Conservation (phyloP, 2,888 invertebrate genomes). For the Sminthurides aquaticus region DNA sequence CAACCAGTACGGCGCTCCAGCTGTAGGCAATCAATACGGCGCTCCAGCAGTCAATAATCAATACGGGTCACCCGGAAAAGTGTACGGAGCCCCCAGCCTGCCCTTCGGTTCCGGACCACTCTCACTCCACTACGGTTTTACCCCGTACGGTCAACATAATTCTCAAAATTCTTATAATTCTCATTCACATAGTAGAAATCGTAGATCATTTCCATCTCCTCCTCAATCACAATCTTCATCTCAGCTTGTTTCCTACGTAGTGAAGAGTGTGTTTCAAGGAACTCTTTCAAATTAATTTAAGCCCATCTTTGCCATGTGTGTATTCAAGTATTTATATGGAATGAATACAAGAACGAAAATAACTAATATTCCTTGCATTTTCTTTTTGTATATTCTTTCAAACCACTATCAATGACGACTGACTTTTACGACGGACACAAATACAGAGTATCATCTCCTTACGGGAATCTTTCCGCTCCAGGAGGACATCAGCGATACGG, state of each 20-base stretch:
- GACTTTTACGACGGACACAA: neutral
- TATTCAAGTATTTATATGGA: slow-evolving; percentile 1
- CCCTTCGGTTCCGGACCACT: slow-evolving; percentile 25
- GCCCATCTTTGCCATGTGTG: neutral
- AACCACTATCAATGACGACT: neutral
- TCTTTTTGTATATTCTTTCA: neutral
- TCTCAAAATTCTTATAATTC: neutral
- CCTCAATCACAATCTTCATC: slow-evolving; percentile 1
- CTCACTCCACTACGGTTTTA: slow-evolving; percentile 33
- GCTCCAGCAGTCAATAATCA: neutral
- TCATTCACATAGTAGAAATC: neutral
- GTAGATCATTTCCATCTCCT: neutral
- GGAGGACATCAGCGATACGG: slow-evolving; percentile 21
- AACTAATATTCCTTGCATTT: neutral
- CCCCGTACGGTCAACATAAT: slow-evolving; percentile 14
- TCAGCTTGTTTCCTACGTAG: neutral
- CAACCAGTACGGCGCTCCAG: slow-evolving; percentile 17
- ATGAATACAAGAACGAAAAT: neutral
- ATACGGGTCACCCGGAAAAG: slow-evolving; percentile 4
- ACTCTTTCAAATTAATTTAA: neutral
- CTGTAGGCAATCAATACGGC: slow-evolving; percentile 7
- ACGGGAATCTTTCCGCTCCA: slow-evolving; percentile 13
- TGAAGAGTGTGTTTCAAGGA: neutral
- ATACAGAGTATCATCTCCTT: slow-evolving; percentile 13
- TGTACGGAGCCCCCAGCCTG: slow-evolving; percentile 18